Evolutionary conservation across 2,888 invertebrate genomes (phyloP).

Genomic region (Lucinisca nassula): DNA sequence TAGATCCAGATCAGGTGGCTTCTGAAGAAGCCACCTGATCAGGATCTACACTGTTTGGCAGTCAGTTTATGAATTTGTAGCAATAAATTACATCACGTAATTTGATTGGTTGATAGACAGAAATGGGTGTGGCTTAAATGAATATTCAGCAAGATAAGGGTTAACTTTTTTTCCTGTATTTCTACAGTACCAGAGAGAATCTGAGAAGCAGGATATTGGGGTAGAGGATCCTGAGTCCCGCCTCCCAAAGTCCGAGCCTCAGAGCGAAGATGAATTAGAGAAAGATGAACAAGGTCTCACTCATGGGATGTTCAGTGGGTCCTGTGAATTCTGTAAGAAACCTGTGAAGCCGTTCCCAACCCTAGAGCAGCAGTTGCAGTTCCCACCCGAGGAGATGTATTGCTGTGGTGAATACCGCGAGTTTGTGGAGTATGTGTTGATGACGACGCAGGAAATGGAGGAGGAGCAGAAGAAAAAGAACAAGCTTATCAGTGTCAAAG

Average conservation of each 20-base stretch:
- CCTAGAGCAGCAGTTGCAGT: slow-evolving; percentile 82
- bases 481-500: slow-evolving; percentile 82
- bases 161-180: not conserved
- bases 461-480: slow-evolving; percentile 74
- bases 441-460: slow-evolving; percentile 75
- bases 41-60: no score
- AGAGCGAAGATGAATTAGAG: slow-evolving; percentile 42
- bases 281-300: slow-evolving; percentile 72
- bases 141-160: no score
- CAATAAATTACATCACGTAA: no score
- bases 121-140: no score
- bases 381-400: slow-evolving; percentile 84
- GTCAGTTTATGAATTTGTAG: no score
- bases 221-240: slow-evolving; percentile 65
- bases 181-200: slow-evolving; percentile 82
- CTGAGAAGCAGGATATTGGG: slow-evolving; percentile 74
- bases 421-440: slow-evolving; percentile 84
- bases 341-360: slow-evolving; percentile 83
- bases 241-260: slow-evolving; percentile 26
- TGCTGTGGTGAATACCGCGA: slow-evolving; percentile 87
- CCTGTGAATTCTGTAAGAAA: slow-evolving; percentile 86
- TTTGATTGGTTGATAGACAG: no score
- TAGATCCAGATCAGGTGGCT: no score
- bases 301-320: slow-evolving; percentile 79
- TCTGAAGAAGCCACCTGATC: no score